Evolutionary conservation across 1,140 invertebrate genomes (phyloP).

Genomic region (Drosophila dunni): DNA sequence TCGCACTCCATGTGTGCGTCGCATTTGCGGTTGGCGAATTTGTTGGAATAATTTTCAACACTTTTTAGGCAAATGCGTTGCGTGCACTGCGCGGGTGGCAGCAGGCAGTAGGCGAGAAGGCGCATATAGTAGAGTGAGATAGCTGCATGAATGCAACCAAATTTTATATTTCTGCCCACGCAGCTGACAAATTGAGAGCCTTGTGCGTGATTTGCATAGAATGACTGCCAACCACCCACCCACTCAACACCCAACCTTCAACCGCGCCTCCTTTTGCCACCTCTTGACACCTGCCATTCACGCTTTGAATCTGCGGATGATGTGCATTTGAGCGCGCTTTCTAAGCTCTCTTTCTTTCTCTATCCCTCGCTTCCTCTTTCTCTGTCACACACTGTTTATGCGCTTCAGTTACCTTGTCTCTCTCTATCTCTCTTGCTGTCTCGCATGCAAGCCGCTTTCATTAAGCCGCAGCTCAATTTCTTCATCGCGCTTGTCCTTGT

Average conservation of each 20-base stretch:
- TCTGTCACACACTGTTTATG: background rate
- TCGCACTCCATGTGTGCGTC: conserved; percentile 1
- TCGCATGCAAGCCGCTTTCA: conserved; percentile 42
- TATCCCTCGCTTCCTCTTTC: background rate
- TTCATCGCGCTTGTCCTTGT: conserved; percentile 48
- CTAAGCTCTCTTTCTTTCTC: conserved; percentile 28
- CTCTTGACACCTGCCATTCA: background rate
- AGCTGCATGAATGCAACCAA: conserved; percentile 19
- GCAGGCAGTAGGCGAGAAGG: background rate
- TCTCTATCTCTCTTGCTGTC: background rate
- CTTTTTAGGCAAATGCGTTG: conserved; percentile 19
- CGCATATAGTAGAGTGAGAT: background rate
- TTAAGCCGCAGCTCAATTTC: conserved; percentile 63
- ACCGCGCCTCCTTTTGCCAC: background rate
- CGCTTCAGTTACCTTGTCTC: conserved; percentile 10
- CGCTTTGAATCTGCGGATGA: background rate
- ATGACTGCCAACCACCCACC: background rate
- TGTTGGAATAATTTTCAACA: conserved; percentile 54
- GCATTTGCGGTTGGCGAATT: conserved; percentile 42
- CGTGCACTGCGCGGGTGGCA: background rate
- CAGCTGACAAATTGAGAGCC: conserved; percentile 48
- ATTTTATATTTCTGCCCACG: conserved; percentile 46
- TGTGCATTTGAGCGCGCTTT: conserved; percentile 46
- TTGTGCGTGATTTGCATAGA: conserved; percentile 55
- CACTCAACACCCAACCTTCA: background rate